Evolutionary conservation across 1,140 invertebrate genomes (phyloP), one percentile per base, ranked within the genome.

Genomic region (Brachionus calyciflorus): DNA sequence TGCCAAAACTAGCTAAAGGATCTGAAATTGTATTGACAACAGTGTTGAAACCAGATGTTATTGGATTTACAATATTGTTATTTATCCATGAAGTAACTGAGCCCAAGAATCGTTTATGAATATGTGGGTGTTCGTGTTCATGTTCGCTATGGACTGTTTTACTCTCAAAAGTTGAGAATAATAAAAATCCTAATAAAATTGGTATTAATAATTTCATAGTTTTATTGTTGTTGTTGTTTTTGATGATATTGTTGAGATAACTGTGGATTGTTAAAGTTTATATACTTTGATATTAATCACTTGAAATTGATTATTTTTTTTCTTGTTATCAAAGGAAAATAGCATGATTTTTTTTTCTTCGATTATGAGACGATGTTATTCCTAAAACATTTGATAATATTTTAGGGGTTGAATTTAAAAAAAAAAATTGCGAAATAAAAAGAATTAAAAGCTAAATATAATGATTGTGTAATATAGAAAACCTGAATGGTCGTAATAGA

Each of bases 1-100:
- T 73, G n/a, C 69, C 69, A 51, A 73, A 73, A 55, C 51, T 55
- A 26, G 37, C 21, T n/a, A 73, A 30, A 14, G 69, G 69, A 46
- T 73, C 69, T 17, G 46, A 33, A 10, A 73, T 73, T 7, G 69
- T 14, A 30, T 73, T 30, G 6, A 73, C 46, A 4, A 51, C 69
- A 51, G 28, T 73, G 10, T 37, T 73, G 17, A 73, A 17, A 28
- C 69, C 69, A 33, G 30, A 33, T 37, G 69, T 51, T 4, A 73
- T 30, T 24, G 69, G 69, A 24, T 73, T 30, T 33, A 65, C 44
- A 21, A 65, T 65, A 26, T 73, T 73, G 24, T 73, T 51, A 9
- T 49, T 73, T 7, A 73, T 51, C 69, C 69, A 73, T 21, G 69
- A 73, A 17, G 19, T 30, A 51, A 73, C 28, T 41, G 69, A 73